Evolutionary conservation across 2,888 invertebrate genomes (phyloP).

Genomic region (Sycophila texana): DNA sequence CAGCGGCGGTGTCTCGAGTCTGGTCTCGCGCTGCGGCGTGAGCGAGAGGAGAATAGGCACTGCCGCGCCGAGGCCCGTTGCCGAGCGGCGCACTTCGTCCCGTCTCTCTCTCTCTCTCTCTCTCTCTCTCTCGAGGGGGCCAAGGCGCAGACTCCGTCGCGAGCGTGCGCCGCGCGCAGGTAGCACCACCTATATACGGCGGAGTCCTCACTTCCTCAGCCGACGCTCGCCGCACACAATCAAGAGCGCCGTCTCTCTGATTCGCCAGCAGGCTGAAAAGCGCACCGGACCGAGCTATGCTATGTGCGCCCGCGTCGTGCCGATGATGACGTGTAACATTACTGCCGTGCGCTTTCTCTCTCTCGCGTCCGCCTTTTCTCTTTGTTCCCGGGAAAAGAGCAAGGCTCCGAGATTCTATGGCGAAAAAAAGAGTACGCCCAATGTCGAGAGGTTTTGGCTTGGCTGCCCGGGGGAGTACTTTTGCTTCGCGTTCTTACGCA

Average conservation of each 20-base stretch:
- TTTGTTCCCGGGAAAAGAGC: background rate
- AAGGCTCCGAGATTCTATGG: background rate
- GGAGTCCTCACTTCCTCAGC: too few species aligned
- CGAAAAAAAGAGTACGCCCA: too few species aligned
- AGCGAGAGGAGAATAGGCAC: background rate
- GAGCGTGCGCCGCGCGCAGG: background rate
- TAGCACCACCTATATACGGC: background rate
- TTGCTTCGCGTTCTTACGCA: too few species aligned
- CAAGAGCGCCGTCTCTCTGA: slow-evolving; percentile 2
- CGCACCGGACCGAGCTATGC: background rate
- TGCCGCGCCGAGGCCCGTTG: background rate
- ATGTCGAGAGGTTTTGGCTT: too few species aligned
- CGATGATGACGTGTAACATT: slow-evolving; percentile 40
- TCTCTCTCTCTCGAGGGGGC: background rate
- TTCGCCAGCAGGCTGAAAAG: background rate
- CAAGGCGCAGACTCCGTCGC: slow-evolving; percentile 2
- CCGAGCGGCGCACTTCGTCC: background rate
- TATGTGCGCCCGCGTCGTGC: slow-evolving; percentile 5
- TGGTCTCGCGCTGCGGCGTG: background rate
- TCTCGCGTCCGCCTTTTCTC: background rate
- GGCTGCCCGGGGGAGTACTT: background rate
- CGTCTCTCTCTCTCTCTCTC: background rate
- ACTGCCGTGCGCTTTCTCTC: background rate
- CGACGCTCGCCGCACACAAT: too few species aligned
- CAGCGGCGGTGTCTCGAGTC: slow-evolving; percentile 6